Base-by-base conservation (phyloP, 2,797 vertebrate genomes). In the Coluber constrictor region DNA sequence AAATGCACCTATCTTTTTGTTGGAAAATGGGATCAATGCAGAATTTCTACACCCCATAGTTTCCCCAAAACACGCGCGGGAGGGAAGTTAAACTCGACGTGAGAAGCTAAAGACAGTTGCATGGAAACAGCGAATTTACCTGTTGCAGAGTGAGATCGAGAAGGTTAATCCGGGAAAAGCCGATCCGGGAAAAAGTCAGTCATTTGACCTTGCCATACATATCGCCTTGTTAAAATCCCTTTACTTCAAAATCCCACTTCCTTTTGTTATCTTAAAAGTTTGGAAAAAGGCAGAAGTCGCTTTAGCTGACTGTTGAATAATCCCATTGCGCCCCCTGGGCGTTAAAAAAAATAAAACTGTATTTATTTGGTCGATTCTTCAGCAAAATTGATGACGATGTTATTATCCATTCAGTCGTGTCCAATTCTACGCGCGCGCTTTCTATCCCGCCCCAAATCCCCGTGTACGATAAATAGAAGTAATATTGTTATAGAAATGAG, bases 261-360 rank as follows among this genome's bases (percentile, higher is more conserved):
- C n/a, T 32, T 93, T 57, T 15, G 47, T 32, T 61, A n/a, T 29
- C 20, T 89, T 66, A 29, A 90, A 57, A 37, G n/a, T 16, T 57
- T 25, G 23, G 47, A 25, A 37, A 43, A 9, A 8, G 18, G 59
- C 86, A 23, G 13, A 29, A 43, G 10, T 60, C 54, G 25, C 70
- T 7, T 25, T 20, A 16, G 37, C 0, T 23, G 2, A 4, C 0
- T 9, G 1, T 54, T 90, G 16, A 83, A 9, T 94, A 90, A 96
- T 97, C 91, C 96, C 94, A 94, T 92, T 92, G 96, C 96, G 95
- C 96, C 96, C 95, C 96, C 96, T 97, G 95, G 94, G 6, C 93
- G 90, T 93, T 74, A 37, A 60, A 92, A 91, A 2, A 91, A 2
- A 32, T 20, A 94, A 95, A 92, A 94, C 93, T 94, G 18, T 83